phyloP scores from a whole-genome alignment of 2,888 invertebrate genomes.

The Ethmia dodecea region DNA sequence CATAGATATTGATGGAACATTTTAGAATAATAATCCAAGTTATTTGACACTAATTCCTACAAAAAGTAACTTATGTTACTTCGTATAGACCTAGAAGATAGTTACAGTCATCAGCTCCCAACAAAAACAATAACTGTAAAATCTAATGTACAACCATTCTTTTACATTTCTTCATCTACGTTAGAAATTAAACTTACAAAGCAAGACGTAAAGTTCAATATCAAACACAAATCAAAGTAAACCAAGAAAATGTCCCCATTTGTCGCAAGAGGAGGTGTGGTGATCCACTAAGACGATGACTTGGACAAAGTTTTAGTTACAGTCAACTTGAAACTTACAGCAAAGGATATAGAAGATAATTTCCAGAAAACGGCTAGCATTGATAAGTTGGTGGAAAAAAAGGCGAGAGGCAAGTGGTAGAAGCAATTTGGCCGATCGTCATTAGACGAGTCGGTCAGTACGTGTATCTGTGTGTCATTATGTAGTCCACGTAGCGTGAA shows the following conservation, averaged over 20 bases:
- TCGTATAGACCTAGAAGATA: no score
- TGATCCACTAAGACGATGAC: slow-evolving; percentile 38
- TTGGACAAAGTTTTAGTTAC: slow-evolving; percentile 11
- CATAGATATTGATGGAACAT: no score
- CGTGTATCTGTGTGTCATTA: slow-evolving; percentile 42
- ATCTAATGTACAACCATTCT: slow-evolving; percentile 16
- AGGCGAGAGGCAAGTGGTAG: slow-evolving; percentile 42
- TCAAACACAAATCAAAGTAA: slow-evolving; percentile 12
- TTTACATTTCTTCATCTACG: slow-evolving; percentile 9
- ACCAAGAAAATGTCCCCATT: slow-evolving; percentile 62
- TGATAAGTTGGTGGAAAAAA: slow-evolving; percentile 16
- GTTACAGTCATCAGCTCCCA: slow-evolving; percentile 6
- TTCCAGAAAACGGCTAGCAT: slow-evolving; percentile 5
- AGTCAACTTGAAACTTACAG: slow-evolving; percentile 11
- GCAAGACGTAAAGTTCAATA: slow-evolving; percentile 13
- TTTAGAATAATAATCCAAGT: no score
- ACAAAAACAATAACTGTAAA: slow-evolving; percentile 19
- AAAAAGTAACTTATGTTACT: no score
- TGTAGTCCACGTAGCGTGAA: slow-evolving; percentile 53
- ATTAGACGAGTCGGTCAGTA: slow-evolving; percentile 36
- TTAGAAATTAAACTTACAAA: slow-evolving; percentile 3
- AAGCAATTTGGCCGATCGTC: slow-evolving; percentile 52
- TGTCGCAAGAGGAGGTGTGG: slow-evolving; percentile 69
- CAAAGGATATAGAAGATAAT: slow-evolving; percentile 13
- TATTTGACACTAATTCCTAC: no score